Evolutionary conservation across 1,140 invertebrate species (phyloP), one percentile per base, ranked within the genome.

Genomic region (Vanessa atalanta): DNA sequence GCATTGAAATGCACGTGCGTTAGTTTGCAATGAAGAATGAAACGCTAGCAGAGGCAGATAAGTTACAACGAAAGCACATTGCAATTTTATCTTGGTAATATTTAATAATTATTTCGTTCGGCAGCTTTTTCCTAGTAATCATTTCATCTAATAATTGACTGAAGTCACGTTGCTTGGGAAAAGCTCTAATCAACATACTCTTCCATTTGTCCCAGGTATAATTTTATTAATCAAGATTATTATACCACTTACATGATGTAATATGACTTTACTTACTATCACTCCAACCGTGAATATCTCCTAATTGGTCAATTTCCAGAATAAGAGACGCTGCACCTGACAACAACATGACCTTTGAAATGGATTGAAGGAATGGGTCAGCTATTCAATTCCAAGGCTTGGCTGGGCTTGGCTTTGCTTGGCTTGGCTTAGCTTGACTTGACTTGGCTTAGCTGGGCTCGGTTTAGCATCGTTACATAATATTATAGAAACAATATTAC

Each of bases 1-100:
- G 64, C 84, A 85, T 65, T 87, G 77, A 66, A 78, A 83, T 2
- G 84, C 84, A 16, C 80, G 69, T 13, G 85, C 85, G 50, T 85
- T 85, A 23, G 81, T 65, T 75, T 85, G 84, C 16, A 89, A 43
- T 7, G 75, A 71, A 15, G 14, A 14, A 66, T 26, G 65, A 66
- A 5, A 89, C 80, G 9, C 68, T 83, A 16, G 83, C 79, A 15
- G 4, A 20, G 12, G 83, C 82, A n/a, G 75, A 77, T 51, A 89
- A 66, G 51, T 87, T 82, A 53, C 87, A 89, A 0, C 78, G 72
- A 53, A 82, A 85, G 16, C 85, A 83, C 78, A 89, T 79, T 2
- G 86, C 79, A 7, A 84, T 12, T 73, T 89, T 89, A 11, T 82
- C 79, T 64, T 88, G 83, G 60, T 82, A 86, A 31, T 86, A 87